These are phyloP conservation scores for Paradisaea rubra DNA, from an alignment of 2,113 vertebrate genomes.

Conservation along the genomic window DNA sequence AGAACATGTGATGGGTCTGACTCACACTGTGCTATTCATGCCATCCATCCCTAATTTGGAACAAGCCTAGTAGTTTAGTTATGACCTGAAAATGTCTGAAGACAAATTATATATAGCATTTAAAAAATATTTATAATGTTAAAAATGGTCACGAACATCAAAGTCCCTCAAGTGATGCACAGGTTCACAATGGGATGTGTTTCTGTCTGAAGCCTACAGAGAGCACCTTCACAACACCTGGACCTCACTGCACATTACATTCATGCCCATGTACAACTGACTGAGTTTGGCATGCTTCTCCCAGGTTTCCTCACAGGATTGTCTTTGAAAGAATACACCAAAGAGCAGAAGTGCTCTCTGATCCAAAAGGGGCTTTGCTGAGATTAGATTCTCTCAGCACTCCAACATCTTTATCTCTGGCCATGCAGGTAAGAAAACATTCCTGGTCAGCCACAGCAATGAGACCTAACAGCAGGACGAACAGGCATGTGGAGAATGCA, in stretches of 20 bases:
- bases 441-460: neutral
- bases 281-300: neutral
- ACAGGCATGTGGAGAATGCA: constrained; percentile 4
- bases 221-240: neutral
- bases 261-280: neutral
- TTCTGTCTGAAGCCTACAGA: neutral
- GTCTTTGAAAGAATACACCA: neutral
- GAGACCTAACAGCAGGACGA: neutral
- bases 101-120: constrained; percentile 15
- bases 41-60: neutral
- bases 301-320: neutral
- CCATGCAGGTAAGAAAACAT: constrained; percentile 29
- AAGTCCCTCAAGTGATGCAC: neutral
- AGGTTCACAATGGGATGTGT: neutral
- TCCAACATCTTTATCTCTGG: constrained; percentile 23
- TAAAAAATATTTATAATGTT: neutral
- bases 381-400: neutral
- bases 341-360: neutral
- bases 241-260: neutral
- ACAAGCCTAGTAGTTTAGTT: neutral
- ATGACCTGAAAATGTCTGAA: constrained; percentile 32
- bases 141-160: neutral
- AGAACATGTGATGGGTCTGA: constrained; percentile 22
- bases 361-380: neutral
- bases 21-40: constrained; percentile 11